A percentile compares a stretch with the other conserved stretches of the same genome.
phyloP scores from a whole-genome alignment of 2,888 invertebrate genomes.

The Heliconius sara region DNA sequence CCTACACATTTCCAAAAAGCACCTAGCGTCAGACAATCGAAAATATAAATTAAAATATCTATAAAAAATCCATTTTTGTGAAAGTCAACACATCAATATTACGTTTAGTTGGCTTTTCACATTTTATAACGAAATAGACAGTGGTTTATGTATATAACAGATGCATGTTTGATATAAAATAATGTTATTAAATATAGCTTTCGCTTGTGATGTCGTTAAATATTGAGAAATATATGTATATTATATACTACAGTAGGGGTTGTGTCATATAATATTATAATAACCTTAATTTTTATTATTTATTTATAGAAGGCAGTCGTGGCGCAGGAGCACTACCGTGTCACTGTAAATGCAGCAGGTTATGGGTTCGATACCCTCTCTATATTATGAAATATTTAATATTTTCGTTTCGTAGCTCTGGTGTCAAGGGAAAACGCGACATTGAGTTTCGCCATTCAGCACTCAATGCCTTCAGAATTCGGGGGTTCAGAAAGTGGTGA shows the following conservation, averaged over 20 bases:
- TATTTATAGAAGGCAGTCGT: too few relatives aligned
- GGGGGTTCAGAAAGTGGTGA: too few relatives aligned
- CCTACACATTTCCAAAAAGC: background rate
- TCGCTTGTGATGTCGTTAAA: conserved; percentile 9
- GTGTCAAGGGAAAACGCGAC: too few relatives aligned
- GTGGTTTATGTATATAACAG: conserved; percentile 10
- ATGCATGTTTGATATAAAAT: conserved; percentile 27
- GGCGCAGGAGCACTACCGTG: too few relatives aligned
- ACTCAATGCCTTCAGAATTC: too few relatives aligned
- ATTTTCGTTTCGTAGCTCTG: too few relatives aligned
- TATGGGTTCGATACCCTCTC: too few relatives aligned
- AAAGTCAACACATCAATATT: conserved; percentile 22
- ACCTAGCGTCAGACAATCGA: background rate
- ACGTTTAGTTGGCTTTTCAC: conserved; percentile 16
- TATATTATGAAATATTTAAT: too few relatives aligned
- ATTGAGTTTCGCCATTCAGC: too few relatives aligned
- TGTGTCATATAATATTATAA: conserved; percentile 14
- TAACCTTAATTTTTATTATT: background rate
- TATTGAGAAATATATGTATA: conserved; percentile 3
- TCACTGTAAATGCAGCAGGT: too few relatives aligned
- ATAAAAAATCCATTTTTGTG: background rate
- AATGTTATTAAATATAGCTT: conserved; percentile 26
- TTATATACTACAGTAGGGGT: too few relatives aligned
- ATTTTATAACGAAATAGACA: conserved; percentile 27
- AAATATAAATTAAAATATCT: background rate